Conservation (phyloP, 2,113 vertebrate genomes). For the Paratilapia polleni region DNA sequence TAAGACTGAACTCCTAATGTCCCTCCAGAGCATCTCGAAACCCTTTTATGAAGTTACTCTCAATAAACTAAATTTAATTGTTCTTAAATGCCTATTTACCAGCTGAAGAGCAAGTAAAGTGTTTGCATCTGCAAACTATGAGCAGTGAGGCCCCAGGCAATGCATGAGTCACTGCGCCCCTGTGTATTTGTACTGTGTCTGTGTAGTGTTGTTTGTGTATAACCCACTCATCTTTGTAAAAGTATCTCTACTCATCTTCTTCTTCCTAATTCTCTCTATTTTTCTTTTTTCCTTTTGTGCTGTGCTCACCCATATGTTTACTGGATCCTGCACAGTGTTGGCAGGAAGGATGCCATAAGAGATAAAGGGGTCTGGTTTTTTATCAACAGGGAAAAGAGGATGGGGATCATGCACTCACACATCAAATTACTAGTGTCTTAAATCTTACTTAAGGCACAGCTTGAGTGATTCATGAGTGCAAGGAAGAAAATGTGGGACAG, state of each 20-base stretch:
- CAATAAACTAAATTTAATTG: background rate
- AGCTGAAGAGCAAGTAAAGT: background rate
- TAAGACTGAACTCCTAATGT: slow-evolving; percentile 65
- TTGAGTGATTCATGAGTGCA: slow-evolving; percentile 43
- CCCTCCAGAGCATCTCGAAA: background rate
- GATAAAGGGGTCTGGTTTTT: slow-evolving; percentile 18
- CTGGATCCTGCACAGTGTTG: slow-evolving; percentile 31
- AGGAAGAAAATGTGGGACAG: slow-evolving; percentile 13
- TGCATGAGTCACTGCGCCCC: slow-evolving; percentile 6
- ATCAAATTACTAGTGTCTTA: slow-evolving; percentile 20
- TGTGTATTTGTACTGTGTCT: background rate
- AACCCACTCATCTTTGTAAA: background rate
- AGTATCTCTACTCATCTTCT: background rate
- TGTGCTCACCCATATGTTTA: slow-evolving; percentile 38
- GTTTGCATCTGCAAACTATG: slow-evolving; percentile 1
- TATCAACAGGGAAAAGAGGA: slow-evolving; percentile 20
- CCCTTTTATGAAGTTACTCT: background rate
- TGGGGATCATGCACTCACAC: slow-evolving; percentile 1
- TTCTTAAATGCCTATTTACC: background rate
- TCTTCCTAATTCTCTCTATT: slow-evolving; percentile 4
- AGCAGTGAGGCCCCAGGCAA: background rate
- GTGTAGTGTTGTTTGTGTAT: background rate
- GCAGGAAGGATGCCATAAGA: slow-evolving; percentile 34
- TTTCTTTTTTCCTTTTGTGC: slow-evolving; percentile 18
- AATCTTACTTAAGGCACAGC: slow-evolving; percentile 9